Base-by-base conservation (phyloP, 2,888 invertebrate genomes). In the Drosophila nigritarsus region DNA sequence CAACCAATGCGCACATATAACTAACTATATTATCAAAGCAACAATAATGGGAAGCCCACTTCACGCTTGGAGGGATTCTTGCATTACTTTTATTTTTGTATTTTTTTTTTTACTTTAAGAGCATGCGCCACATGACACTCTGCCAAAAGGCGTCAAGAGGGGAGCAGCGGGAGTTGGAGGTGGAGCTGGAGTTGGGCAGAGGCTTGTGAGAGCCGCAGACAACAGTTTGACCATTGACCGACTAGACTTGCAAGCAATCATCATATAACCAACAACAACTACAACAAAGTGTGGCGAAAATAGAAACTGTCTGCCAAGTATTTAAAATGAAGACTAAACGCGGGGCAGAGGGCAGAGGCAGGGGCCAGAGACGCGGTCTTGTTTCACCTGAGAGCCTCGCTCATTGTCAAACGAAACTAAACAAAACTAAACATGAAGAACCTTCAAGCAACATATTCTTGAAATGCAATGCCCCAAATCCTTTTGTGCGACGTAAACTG, bases 81-180 rank as follows among this genome's bases (percentile, higher is more conserved):
- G 24, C 9, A 8, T 53, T 48, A 48, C 60, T 38, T 55, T 38
- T 55, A 3, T 56, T 30, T 34, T 54, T 18, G 20, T 72, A 7
- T 32, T 48, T 40, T 56, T 71, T 36, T 58, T 62, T 51, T 49
- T 65, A 30, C 53, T 45, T 65, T 38, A 72, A 74, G 75, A 82
- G 89, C 85, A 75, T 84, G 82, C 80, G 89, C 89, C 89, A 86
- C 85, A 87, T 87, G 89, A 86, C 85, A 86, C 89, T 87, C 75
- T 74, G 69, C 29, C 64, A 30, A 60, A 49, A 55, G 65, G 65
- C 69, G 38, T 18, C n/a, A 13, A 36, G 56, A 34, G 29, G 36
- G 9, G 36, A n/a, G 56, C 48, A n/a, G n/a, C 29, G 51, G 29
- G 9, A n/a, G 20, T 29, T 56, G 32, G 24, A 49, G 9, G 38